Base-by-base conservation (phyloP, 1,140 invertebrate species). In the Drosophila ambigua region DNA sequence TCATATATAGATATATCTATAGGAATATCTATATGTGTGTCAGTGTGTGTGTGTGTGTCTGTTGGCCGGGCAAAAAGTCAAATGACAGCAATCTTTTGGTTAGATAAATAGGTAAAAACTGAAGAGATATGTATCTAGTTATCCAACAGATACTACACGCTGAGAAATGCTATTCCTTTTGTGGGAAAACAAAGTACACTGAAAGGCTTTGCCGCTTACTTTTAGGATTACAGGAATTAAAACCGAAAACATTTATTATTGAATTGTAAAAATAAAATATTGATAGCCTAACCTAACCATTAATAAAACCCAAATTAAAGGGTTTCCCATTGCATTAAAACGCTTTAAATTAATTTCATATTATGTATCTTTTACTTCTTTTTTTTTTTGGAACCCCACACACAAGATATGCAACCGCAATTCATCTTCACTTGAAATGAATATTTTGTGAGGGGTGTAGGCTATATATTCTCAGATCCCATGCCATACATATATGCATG, bases 41-140 rank as follows among this genome's bases (percentile, higher is more conserved):
- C 51, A 45, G 20, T 76, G 72, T 65, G 69, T 54, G 55, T 65
- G 31, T 64, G 8, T 35, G 43, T 54, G 6, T 54, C 59, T 75
- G 16, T 72, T 75, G 43, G 71, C 48, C 76, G 64, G 80, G 62
- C 69, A 84, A 82, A 77, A 74, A 79, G 80, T 84, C 80, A 83
- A 84, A 79, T 80, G 81, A 83, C 80, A 84, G 69, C 72, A 72
- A 59, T 64, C 57, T 53, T 53, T 67, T 28, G 64, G n/a, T 67
- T 66, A 66, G 62, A 53, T 66, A 67, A 67, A 67, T 66, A 67
- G 64, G 62, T 67, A 66, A 67, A 51, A 43, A 65, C 35, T 24
- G 35, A 67, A 45, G 45, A 53, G 61, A 51, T 20, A 52, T 65
- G 16, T 66, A 66, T 66, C 64, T 65, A 43, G 43, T 16, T 66